phyloP scores from a whole-genome alignment of 2,888 invertebrate genomes.

The Nipponacmea schrenckii region DNA sequence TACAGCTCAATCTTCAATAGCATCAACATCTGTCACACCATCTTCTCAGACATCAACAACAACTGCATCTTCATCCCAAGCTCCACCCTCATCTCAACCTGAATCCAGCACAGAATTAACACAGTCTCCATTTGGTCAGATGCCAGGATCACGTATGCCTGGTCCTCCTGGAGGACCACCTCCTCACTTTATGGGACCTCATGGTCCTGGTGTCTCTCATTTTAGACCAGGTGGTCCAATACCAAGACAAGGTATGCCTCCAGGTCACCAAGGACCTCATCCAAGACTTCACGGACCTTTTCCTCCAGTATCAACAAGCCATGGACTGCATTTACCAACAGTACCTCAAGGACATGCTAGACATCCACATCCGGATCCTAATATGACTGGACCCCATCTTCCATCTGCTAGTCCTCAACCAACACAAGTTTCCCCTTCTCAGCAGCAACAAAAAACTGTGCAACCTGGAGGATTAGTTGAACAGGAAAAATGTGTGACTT shows the following conservation, averaged over 20 bases:
- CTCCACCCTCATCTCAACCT: conserved; percentile 7
- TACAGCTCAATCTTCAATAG: conserved; percentile 9
- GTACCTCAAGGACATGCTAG: conserved; percentile 9
- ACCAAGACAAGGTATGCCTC: neutral
- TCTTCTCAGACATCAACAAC: neutral
- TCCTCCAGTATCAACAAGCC: conserved; percentile 7
- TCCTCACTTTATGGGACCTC: neutral
- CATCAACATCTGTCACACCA: neutral
- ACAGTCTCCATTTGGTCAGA: no score
- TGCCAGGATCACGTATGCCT: no score
- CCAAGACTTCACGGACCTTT: neutral
- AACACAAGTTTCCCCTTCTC: conserved; percentile 18
- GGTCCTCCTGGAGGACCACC: no score
- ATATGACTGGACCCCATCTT: neutral
- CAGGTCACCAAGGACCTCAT: conserved; percentile 16
- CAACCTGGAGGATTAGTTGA: conserved; percentile 25
- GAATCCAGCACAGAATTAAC: no score
- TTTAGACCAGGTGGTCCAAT: neutral
- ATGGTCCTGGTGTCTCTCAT: neutral
- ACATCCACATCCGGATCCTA: conserved; percentile 6
- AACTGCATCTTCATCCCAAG: conserved; percentile 11
- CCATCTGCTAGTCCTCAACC: conserved; percentile 21
- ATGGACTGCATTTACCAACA: neutral
- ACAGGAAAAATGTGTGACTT: neutral
- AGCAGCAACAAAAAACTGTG: conserved; percentile 20